A percentile compares a stretch with the other conserved stretches of the same genome.
phyloP scores from a whole-genome alignment of 92 coral and sea anemone species.

The Phenganax marumi region DNA sequence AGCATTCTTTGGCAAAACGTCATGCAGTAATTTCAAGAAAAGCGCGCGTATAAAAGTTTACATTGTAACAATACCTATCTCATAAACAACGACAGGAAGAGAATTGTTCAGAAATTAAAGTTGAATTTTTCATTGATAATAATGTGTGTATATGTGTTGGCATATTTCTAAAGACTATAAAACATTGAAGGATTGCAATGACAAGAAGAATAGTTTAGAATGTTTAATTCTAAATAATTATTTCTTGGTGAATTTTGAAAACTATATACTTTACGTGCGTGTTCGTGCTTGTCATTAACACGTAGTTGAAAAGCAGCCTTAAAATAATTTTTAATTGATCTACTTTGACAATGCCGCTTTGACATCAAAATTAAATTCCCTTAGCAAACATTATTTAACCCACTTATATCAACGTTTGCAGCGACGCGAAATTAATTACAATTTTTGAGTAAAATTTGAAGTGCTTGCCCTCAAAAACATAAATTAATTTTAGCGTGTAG shows the following conservation, averaged over 20 bases:
- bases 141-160: not conserved
- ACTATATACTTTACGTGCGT: not conserved
- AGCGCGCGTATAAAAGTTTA: too few species aligned
- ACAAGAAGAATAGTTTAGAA: not conserved
- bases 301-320: not conserved
- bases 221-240: too few species aligned
- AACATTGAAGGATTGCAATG: not conserved
- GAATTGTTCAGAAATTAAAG: not conserved
- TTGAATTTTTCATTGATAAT: not conserved
- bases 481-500: constrained; percentile 8
- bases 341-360: constrained; percentile 16
- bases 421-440: constrained; percentile 30
- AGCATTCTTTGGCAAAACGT: too few species aligned
- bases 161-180: not conserved
- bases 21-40: too few species aligned
- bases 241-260: too few species aligned
- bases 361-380: constrained; percentile 26
- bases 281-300: not conserved
- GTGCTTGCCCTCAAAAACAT: not conserved
- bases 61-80: too few species aligned
- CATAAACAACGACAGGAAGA: not conserved
- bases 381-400: constrained; percentile 6
- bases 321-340: constrained; percentile 18
- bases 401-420: not conserved
- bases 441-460: constrained; percentile 13